Percentiles rank a stretch among this genome's conserved stretches.
These are phyloP conservation scores for Listrodromus nycthemerus DNA, from an alignment of 2,888 invertebrate species.

Conservation along the genomic window DNA sequence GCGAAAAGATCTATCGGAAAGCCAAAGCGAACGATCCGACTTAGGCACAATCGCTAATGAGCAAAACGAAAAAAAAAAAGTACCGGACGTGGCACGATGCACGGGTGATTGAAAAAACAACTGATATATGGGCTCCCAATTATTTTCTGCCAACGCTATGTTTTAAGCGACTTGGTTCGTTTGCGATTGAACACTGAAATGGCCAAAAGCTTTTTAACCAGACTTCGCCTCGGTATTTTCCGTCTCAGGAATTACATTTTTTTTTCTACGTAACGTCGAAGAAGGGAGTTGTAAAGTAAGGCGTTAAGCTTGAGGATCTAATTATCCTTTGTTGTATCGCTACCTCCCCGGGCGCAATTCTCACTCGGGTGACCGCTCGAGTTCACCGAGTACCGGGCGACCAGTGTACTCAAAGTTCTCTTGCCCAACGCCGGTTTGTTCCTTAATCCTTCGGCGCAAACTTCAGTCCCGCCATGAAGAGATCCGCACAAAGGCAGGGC, in stretches of 20 bases:
- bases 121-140: constrained; percentile 23
- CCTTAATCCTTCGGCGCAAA: constrained; percentile 60
- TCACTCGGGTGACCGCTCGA: background rate
- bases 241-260: background rate
- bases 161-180: background rate
- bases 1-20: constrained; percentile 4
- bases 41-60: constrained; percentile 13
- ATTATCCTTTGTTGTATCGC: background rate
- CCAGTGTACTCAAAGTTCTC: constrained; percentile 46
- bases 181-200: background rate
- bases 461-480: constrained; percentile 47
- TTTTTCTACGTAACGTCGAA: background rate
- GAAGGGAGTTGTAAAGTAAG: background rate
- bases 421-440: constrained; percentile 51
- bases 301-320: background rate
- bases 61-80: background rate
- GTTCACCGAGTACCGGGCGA: background rate
- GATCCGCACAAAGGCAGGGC: constrained; percentile 63
- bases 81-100: constrained; percentile 7
- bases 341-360: background rate
- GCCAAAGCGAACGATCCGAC: background rate
- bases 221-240: background rate
- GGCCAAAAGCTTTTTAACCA: background rate
- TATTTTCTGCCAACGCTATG: constrained; percentile 16
- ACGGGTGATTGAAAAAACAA: constrained; percentile 5